These are phyloP conservation scores for Serrognathus titanus DNA, from an alignment of 2,888 invertebrate species.

Conservation along the genomic window DNA sequence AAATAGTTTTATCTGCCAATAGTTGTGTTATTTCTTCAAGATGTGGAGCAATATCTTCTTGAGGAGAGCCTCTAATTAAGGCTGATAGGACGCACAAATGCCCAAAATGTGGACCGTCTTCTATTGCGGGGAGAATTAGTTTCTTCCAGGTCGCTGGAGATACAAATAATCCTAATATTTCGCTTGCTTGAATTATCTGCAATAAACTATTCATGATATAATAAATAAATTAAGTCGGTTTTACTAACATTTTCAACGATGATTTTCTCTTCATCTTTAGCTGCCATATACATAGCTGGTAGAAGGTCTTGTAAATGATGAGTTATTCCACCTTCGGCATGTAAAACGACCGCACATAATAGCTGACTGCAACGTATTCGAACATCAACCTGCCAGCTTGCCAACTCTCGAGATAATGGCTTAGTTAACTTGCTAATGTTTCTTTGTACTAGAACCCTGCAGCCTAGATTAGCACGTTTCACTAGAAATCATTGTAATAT, in stretches of 20 bases:
- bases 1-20: slow-evolving; percentile 58
- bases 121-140: slow-evolving; percentile 62
- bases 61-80: slow-evolving; percentile 58
- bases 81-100: slow-evolving; percentile 60
- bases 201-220: slow-evolving; percentile 17
- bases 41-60: slow-evolving; percentile 49
- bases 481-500: slow-evolving; percentile 46
- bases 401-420: slow-evolving; percentile 68
- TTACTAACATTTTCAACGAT: slow-evolving; percentile 57
- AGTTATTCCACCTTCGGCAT: slow-evolving; percentile 71
- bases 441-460: slow-evolving; percentile 72
- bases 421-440: slow-evolving; percentile 72
- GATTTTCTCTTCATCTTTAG: slow-evolving; percentile 61
- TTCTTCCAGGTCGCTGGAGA: slow-evolving; percentile 65
- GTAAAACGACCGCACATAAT: slow-evolving; percentile 66
- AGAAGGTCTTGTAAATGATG: slow-evolving; percentile 61
- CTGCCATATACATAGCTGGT: slow-evolving; percentile 55
- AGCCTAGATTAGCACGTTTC: slow-evolving; percentile 81
- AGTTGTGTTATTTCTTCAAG: slow-evolving; percentile 58
- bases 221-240: slow-evolving; percentile 2
- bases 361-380: slow-evolving; percentile 72
- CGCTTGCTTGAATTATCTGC: slow-evolving; percentile 64
- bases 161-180: slow-evolving; percentile 75
- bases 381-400: slow-evolving; percentile 68
- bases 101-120: slow-evolving; percentile 52